Conservation (phyloP, 53 echinoderm and acorn worm genomes). For the Stichopus horrens region DNA sequence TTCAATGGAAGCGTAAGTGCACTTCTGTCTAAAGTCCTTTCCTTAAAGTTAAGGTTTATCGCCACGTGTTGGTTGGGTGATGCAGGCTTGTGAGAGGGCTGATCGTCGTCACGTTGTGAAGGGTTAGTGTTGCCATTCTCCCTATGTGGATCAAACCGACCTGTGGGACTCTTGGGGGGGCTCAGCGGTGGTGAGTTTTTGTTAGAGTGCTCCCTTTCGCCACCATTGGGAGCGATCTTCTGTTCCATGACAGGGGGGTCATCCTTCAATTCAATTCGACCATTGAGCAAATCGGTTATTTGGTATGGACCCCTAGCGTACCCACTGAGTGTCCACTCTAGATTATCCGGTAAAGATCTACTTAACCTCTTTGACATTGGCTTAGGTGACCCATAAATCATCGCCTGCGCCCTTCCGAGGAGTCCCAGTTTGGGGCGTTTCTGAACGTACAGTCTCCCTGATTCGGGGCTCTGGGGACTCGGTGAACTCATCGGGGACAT, state of each 20-base stretch:
- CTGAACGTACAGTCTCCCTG: constrained; percentile 19
- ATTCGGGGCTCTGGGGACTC: constrained; percentile 5
- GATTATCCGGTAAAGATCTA: constrained; percentile 42
- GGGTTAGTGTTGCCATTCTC: neutral
- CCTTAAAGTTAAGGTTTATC: constrained; percentile 13
- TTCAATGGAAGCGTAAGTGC: constrained; percentile 25
- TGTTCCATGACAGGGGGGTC: neutral
- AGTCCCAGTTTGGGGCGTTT: constrained; percentile 35
- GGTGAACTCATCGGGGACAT: neutral
- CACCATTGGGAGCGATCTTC: neutral
- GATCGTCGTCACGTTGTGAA: neutral
- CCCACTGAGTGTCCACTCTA: constrained; percentile 43
- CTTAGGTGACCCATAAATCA: constrained; percentile 35
- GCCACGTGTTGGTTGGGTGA: constrained; percentile 16
- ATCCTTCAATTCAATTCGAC: constrained; percentile 9
- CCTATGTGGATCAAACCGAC: neutral
- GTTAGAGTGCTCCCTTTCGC: neutral
- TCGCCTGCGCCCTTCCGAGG: constrained; percentile 40
- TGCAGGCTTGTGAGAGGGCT: neutral
- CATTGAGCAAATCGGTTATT: constrained; percentile 37
- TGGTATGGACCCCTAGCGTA: constrained; percentile 39
- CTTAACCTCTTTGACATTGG: constrained; percentile 35
- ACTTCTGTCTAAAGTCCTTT: constrained; percentile 35
- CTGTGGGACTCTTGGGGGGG: neutral
- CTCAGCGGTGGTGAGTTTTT: constrained; percentile 1